Evolutionary conservation across 2,113 vertebrate species (phyloP).

Genomic region (Podocnemis expansa): DNA sequence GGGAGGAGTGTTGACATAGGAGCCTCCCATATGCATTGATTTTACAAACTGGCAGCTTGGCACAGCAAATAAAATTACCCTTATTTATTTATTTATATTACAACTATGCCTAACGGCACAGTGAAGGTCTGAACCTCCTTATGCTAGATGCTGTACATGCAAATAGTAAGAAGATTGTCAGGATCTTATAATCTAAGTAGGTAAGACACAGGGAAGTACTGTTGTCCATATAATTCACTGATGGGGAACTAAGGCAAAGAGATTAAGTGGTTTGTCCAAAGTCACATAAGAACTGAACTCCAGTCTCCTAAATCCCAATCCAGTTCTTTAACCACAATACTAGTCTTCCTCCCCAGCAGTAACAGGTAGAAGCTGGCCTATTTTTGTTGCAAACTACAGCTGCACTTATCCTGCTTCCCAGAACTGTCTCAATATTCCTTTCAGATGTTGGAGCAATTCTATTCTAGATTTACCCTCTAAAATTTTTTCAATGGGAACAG

Average conservation of each 20-base stretch:
- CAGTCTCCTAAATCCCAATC: neutral
- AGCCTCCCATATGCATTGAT: neutral
- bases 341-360: neutral
- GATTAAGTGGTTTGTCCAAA: neutral
- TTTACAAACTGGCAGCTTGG: conserved; percentile 9
- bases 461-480: neutral
- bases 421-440: neutral
- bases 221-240: neutral
- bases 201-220: conserved; percentile 6
- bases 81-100: neutral
- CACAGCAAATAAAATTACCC: neutral
- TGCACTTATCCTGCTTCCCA: neutral
- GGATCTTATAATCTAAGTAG: neutral
- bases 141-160: neutral
- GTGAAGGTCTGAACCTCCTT: neutral
- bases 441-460: neutral
- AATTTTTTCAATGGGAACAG: conserved; percentile 2
- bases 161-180: neutral
- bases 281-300: neutral
- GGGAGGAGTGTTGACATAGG: neutral
- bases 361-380: rapidly evolving
- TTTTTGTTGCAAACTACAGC: neutral
- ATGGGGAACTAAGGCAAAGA: neutral
- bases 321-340: neutral
- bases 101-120: neutral